Conservation (phyloP, 2,113 vertebrate genomes). For the Tragelaphus imberbis region DNA sequence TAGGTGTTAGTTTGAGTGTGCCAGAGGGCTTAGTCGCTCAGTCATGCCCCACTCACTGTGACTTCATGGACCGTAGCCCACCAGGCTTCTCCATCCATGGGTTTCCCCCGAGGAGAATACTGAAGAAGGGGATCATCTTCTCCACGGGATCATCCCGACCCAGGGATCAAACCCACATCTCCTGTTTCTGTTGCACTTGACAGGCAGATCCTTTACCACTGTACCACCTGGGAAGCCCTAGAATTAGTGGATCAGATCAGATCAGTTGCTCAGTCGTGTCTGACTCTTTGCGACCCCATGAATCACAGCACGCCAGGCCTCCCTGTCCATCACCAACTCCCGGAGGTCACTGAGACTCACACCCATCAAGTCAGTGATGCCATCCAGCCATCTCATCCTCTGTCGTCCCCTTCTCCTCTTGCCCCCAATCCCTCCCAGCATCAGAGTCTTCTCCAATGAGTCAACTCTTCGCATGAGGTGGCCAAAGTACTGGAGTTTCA, state of each 20-base stretch:
- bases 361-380: too few species aligned
- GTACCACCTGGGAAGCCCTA: background rate
- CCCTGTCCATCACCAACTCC: too few species aligned
- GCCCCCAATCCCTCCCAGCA: too few species aligned
- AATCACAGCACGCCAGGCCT: too few species aligned
- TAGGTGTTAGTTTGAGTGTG: background rate
- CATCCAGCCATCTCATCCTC: too few species aligned
- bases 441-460: too few species aligned
- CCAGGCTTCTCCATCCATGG: background rate
- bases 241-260: background rate
- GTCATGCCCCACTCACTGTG: accelerated
- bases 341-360: too few species aligned
- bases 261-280: too few species aligned
- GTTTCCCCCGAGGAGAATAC: background rate
- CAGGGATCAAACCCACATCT: background rate
- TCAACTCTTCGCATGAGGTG: too few species aligned
- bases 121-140: background rate
- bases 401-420: too few species aligned
- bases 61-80: background rate
- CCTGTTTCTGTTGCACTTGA: background rate
- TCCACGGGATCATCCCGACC: background rate
- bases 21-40: accelerated
- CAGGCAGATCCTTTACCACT: background rate
- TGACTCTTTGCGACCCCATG: too few species aligned
- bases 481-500: too few species aligned